phyloP scores from a whole-genome alignment of 2,797 vertebrate genomes.

The Pseudochirops cupreus region DNA sequence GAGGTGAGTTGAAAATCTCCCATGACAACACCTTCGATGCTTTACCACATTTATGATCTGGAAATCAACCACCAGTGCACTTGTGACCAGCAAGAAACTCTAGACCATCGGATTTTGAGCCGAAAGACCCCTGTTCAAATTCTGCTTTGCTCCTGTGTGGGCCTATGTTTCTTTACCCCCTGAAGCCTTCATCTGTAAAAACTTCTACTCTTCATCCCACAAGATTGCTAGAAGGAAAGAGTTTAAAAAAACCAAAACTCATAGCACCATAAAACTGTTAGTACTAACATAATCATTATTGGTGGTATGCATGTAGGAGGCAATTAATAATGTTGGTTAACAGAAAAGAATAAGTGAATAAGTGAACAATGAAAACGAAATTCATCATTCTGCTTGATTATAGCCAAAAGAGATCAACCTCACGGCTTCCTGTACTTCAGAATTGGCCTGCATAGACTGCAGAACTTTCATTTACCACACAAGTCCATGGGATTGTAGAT shows the following conservation, averaged over 20 bases:
- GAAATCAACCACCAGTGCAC: not conserved
- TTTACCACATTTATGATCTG: not conserved
- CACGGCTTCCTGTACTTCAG: not conserved
- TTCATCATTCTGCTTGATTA: not conserved
- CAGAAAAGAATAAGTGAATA: not conserved
- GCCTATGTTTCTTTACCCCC: not conserved
- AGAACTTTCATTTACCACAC: not conserved
- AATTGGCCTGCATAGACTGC: not conserved
- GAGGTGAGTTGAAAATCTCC: not conserved
- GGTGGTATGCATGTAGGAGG: not conserved
- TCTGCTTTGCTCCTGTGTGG: not conserved
- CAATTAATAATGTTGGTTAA: constrained; percentile 36
- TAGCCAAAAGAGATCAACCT: not conserved
- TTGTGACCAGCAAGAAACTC: not conserved
- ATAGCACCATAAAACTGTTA: not conserved
- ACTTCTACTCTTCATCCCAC: not conserved
- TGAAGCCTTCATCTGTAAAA: not conserved
- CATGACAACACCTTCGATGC: not conserved
- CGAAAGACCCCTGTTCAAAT: not conserved
- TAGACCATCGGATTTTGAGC: not conserved
- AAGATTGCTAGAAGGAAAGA: not conserved
- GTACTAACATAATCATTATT: not conserved
- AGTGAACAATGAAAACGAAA: not conserved
- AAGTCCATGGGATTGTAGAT: constrained; percentile 6
- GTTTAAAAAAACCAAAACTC: not conserved